These are phyloP conservation scores for Bombus pascuorum DNA, from an alignment of 1,140 invertebrate genomes.

Conservation along the genomic window DNA sequence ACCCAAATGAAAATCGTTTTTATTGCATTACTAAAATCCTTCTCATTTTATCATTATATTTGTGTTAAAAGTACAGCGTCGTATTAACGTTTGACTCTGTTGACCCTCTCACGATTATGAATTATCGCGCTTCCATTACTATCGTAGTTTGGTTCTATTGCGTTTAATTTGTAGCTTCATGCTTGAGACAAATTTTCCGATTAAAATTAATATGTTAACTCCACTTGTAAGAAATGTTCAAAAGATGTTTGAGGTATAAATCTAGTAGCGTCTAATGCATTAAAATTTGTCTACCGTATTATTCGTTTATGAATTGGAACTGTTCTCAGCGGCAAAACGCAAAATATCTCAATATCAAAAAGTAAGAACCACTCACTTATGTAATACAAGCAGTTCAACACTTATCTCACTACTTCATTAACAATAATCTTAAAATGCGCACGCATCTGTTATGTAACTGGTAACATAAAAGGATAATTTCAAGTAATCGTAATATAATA, in stretches of 20 bases:
- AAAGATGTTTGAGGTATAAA: neutral
- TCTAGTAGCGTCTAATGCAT: neutral
- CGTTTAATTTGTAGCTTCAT: neutral
- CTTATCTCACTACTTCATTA: neutral
- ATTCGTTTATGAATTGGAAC: neutral
- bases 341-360: neutral
- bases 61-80: too few species aligned
- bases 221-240: neutral
- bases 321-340: neutral
- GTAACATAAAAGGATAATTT: neutral
- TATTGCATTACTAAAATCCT: neutral
- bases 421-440: neutral
- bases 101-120: neutral
- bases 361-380: neutral
- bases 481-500: neutral
- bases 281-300: neutral
- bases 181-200: neutral
- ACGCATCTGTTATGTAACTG: neutral
- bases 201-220: neutral
- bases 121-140: neutral
- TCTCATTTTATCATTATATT: neutral
- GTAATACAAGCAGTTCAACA: neutral
- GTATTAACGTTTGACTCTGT: neutral
- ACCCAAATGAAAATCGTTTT: neutral
- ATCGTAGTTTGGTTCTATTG: neutral